These are phyloP conservation scores for Dendroctonus valens DNA, from an alignment of 1,140 invertebrate species.

Conservation along the genomic window DNA sequence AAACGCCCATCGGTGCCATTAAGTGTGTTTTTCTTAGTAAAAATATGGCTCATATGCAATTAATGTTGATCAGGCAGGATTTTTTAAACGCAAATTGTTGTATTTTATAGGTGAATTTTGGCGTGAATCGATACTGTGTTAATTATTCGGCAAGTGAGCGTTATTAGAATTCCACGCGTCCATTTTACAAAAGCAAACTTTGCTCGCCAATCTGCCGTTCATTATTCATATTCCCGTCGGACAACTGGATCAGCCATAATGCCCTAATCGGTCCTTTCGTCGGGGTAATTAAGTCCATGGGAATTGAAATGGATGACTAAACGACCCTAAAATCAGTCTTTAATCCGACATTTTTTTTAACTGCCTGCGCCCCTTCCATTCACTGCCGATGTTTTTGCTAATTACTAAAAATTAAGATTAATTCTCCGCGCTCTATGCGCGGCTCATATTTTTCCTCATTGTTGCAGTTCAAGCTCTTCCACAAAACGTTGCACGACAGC, in stretches of 20 bases:
- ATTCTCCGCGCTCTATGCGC: not conserved
- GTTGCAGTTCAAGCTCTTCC: not conserved
- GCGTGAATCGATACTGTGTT: not conserved
- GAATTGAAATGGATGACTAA: slow-evolving; percentile 9
- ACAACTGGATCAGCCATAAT: slow-evolving; percentile 6
- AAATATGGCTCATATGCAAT: not conserved
- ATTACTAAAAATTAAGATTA: not conserved
- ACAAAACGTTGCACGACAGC: not conserved
- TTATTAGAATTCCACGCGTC: not conserved
- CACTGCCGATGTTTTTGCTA: not conserved
- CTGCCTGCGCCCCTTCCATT: too few species aligned
- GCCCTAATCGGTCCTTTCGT: slow-evolving; percentile 14
- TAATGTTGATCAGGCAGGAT: too few species aligned
- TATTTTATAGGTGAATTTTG: not conserved
- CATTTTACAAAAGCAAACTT: slow-evolving; percentile 4
- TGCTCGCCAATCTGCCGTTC: not conserved
- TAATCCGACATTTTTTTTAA: not conserved
- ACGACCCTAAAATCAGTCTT: slow-evolving; percentile 10
- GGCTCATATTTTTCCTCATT: not conserved
- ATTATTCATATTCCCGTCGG: slow-evolving; percentile 12
- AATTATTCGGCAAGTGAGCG: not conserved
- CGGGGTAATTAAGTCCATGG: slow-evolving; percentile 11
- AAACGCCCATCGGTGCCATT: not conserved
- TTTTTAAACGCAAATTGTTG: not conserved
- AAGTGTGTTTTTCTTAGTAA: not conserved